Base-by-base conservation (phyloP, 2,797 vertebrate genomes). In the Phrynocephalus forsythii region DNA sequence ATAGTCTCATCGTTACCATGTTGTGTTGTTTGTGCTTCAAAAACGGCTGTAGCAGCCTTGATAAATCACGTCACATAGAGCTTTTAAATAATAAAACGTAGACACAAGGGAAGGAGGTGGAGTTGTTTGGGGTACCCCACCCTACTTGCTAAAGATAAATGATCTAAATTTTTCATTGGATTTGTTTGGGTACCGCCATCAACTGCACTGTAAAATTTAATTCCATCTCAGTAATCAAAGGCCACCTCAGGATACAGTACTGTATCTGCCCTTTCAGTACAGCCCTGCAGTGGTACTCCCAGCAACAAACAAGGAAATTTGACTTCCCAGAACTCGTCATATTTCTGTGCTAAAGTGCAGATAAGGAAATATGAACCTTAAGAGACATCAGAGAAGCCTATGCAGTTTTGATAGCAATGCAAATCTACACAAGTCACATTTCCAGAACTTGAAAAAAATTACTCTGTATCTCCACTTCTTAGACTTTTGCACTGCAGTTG, bases 1-100 rank as follows among this genome's bases (percentile, higher is more conserved):
- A 22, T n/a, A 75, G n/a, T 44, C 26, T 75, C 69, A 68, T 38
- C 63, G 26, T 79, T 79, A 48, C 33, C 67, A 26, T 38, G 15
- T 11, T 79, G 28, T 82, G 26, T n/a, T 83, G 52, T 38, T 71
- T 3, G 3, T 80, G 33, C 48, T 38, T 79, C 56, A 78, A 52
- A 86, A 72, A 68, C 76, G 82, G 66, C 83, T 79, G 24, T 11
- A 63, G 18, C 75, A 73, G 22, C 72, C 60, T 83, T 82, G 75
- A 79, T 72, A 79, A 63, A 79, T 86, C 60, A n/a, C 78, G 24
- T 75, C 38, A 75, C 33, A 56, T 48, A 86, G 44, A 75, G 18
- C 75, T 24, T 73, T 79, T 86, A 52, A 80, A 86, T 89, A 79
- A 89, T 86, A 69, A 75, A 86, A 79, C 60, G 79, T 22, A 86